Conservation (phyloP, 2,797 vertebrate species). For the Morelia viridis region DNA sequence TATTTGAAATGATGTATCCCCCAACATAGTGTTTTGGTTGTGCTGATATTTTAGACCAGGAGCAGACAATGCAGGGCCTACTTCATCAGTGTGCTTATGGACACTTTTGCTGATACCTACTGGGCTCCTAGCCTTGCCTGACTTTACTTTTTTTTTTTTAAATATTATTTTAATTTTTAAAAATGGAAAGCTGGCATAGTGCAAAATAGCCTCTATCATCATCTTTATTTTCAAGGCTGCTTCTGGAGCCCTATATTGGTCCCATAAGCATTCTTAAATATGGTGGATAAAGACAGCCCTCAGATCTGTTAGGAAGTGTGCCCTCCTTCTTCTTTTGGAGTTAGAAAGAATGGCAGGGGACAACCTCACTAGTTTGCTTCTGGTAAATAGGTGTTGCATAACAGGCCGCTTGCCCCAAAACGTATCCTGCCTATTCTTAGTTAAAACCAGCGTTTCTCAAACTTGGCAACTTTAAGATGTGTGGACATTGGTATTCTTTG, state of each 20-base stretch:
- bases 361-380: background rate
- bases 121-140: background rate
- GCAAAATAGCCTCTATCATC: background rate
- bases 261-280: background rate
- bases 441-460: background rate
- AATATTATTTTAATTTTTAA: background rate
- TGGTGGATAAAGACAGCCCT: background rate
- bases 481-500: background rate
- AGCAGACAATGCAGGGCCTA: background rate
- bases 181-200: background rate
- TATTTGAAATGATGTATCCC: background rate
- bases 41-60: background rate
- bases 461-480: background rate
- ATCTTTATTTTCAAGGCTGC: background rate
- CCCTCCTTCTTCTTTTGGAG: background rate
- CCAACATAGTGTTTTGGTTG: background rate
- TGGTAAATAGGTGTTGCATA: background rate
- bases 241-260: background rate
- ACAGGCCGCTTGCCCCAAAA: background rate
- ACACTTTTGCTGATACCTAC: background rate
- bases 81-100: background rate
- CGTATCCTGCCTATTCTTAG: background rate
- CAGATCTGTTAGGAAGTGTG: background rate
- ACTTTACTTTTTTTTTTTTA: no score
- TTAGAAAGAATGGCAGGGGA: background rate